Evolutionary conservation across 2,797 vertebrate genomes (phyloP), one percentile per base, ranked within the genome.

Genomic region (Brotula barbata): DNA sequence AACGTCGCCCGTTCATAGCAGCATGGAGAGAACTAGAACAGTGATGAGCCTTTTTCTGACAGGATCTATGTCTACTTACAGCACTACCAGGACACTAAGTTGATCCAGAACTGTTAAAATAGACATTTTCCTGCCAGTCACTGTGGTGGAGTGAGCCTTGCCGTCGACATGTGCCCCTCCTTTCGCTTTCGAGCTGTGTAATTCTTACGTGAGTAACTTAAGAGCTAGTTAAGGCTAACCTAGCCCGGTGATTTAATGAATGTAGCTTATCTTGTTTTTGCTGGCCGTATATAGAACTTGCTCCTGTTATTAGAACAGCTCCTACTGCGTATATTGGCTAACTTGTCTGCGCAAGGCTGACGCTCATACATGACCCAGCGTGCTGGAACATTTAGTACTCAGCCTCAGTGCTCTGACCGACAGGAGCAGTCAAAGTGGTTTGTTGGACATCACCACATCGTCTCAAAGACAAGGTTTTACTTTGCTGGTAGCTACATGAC

Each of bases 1-100:
- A 75, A 78, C 83, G 80, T 76, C 69, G 74, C 81, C 73, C 82
- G 84, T 82, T 81, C 79, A 86, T 47, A 71, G 65, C 37, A 68
- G 63, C 28, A 16, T 57, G 53, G 34, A 11, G 6, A 17, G n/a
- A 68, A 68, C 34, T 67, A 54, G 10, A 75, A 58, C 46, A 44
- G 19, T 45, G 55, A 68, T 50, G 13, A 55, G 7, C 22, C 21
- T n/a, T 64, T 58, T 62, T 17, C 15, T 39, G 17, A 39, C 0
- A 12, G 6, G 1, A 14, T 61, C 39, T 16, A 56, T 57, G 46
- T 28, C 53, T 71, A 44, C 12, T 63, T 48, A 14, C 56, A 44
- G 34, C 7, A 46, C 21, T 6, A n/a, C 2, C 22, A 23, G 33
- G 41, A 9, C 47, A 43, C 7, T 8, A 1, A 10, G 11, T 36